phyloP scores from a whole-genome alignment of 2,888 invertebrate species.

The Scaeva pyrastri region DNA sequence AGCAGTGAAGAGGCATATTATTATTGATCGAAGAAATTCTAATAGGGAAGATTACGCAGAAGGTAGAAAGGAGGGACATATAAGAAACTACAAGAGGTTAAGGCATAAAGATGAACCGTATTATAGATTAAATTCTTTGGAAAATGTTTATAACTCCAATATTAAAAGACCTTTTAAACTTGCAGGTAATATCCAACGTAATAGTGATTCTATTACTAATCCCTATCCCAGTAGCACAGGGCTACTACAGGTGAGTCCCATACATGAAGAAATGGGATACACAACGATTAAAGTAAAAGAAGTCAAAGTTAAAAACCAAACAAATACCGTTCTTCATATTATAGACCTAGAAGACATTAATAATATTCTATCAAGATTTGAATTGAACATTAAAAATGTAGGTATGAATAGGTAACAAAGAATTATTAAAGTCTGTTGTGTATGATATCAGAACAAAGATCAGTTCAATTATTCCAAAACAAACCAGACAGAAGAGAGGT shows the following conservation, averaged over 20 bases:
- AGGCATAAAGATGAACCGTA: constrained; percentile 2
- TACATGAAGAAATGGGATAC: constrained; percentile 4
- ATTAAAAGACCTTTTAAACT: constrained; percentile 4
- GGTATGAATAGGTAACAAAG: too few relatives aligned
- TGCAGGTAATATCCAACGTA: background rate
- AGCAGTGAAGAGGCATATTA: background rate
- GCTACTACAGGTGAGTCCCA: background rate
- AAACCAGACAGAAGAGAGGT: too few relatives aligned
- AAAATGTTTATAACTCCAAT: background rate
- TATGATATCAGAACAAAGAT: too few relatives aligned
- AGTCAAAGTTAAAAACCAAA: background rate
- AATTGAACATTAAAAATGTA: too few relatives aligned
- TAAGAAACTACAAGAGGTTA: constrained; percentile 2
- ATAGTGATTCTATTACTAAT: background rate
- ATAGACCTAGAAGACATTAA: background rate
- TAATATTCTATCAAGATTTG: background rate
- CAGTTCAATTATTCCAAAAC: too few relatives aligned
- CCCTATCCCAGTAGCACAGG: background rate
- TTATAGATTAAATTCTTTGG: constrained; percentile 1
- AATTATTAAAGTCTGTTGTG: too few relatives aligned
- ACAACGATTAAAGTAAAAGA: background rate
- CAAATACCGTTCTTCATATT: background rate
- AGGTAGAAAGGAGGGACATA: background rate
- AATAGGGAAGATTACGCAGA: background rate
- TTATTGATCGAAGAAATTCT: constrained; percentile 4